A percentile compares a stretch with the other conserved stretches of the same genome.
These are phyloP conservation scores for Neosilurus hyrtlii DNA, from an alignment of 2,797 vertebrate species.

Conservation along the genomic window DNA sequence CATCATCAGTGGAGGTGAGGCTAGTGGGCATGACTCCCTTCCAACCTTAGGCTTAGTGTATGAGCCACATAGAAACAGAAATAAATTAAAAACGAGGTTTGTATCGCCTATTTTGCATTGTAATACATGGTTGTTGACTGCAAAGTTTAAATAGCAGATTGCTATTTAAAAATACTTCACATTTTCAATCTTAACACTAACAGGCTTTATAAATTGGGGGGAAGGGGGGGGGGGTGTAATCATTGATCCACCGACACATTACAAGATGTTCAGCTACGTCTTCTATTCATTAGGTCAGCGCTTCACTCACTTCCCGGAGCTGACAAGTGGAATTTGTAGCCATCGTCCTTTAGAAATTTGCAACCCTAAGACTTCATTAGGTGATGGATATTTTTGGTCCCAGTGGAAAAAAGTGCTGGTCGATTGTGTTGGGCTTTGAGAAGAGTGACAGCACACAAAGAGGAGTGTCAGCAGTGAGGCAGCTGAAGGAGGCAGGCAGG, in stretches of 20 bases:
- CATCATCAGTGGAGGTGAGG: no score
- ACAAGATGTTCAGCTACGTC: slow-evolving; percentile 13
- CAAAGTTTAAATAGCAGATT: not conserved
- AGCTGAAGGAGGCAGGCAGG: slow-evolving; percentile 24
- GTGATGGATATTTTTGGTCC: slow-evolving; percentile 23
- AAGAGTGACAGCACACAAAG: slow-evolving; percentile 29
- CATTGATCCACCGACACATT: slow-evolving; percentile 23
- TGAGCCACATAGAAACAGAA: no score
- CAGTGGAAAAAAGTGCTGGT: slow-evolving; percentile 20
- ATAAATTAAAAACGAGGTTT: no score
- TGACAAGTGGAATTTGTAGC: slow-evolving; percentile 35
- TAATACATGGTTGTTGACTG: not conserved
- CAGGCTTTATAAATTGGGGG: no score
- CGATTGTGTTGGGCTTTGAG: slow-evolving; percentile 30
- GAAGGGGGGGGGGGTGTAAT: not conserved
- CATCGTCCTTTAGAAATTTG: slow-evolving; percentile 19
- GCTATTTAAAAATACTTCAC: not conserved
- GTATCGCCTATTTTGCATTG: no score
- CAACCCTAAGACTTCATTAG: slow-evolving; percentile 42
- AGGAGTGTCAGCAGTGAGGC: slow-evolving; percentile 31
- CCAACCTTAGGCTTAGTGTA: no score
- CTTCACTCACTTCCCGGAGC: slow-evolving; percentile 3
- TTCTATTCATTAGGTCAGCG: slow-evolving; percentile 13
- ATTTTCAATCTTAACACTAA: no score
- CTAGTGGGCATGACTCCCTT: no score